Conservation (phyloP, 2,888 invertebrate genomes). For the Drosophila nr. medialis region DNA sequence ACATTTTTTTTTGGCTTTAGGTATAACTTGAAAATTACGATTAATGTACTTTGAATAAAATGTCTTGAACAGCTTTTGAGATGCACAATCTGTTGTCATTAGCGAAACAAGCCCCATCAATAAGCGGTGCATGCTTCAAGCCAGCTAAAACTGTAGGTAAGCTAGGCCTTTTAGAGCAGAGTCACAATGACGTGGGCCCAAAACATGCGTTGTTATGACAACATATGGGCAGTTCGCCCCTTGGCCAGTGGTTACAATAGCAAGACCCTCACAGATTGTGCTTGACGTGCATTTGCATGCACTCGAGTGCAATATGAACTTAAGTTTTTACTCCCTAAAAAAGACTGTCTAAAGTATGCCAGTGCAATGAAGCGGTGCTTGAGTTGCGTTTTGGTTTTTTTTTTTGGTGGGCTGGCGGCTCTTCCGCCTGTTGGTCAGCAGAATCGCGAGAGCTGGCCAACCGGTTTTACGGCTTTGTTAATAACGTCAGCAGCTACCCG, state of each 20-base stretch:
- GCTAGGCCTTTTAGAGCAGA: background rate
- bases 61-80: conserved; percentile 6
- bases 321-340: conserved; percentile 12
- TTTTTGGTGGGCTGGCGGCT: conserved; percentile 9
- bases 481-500: background rate
- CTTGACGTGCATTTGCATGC: conserved; percentile 51
- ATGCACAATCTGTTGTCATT: conserved; percentile 1
- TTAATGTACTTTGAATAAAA: background rate
- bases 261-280: conserved; percentile 11
- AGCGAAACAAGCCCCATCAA: conserved; percentile 14
- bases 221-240: conserved; percentile 22
- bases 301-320: conserved; percentile 19
- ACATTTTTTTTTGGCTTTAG: background rate
- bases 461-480: conserved; percentile 57
- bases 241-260: conserved; percentile 21
- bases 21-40: background rate
- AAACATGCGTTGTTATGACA: conserved; percentile 41
- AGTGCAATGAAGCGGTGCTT: conserved; percentile 59
- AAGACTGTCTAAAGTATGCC: conserved; percentile 24
- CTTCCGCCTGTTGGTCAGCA: conserved; percentile 51
- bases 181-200: background rate
- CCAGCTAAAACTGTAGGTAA: conserved; percentile 17
- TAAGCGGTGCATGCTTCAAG: background rate
- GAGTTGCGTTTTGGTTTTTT: conserved; percentile 8
- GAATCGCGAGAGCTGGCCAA: conserved; percentile 42